Evolutionary conservation across 1,140 invertebrate species (phyloP).

Genomic region (Diplogasteroides magnus): DNA sequence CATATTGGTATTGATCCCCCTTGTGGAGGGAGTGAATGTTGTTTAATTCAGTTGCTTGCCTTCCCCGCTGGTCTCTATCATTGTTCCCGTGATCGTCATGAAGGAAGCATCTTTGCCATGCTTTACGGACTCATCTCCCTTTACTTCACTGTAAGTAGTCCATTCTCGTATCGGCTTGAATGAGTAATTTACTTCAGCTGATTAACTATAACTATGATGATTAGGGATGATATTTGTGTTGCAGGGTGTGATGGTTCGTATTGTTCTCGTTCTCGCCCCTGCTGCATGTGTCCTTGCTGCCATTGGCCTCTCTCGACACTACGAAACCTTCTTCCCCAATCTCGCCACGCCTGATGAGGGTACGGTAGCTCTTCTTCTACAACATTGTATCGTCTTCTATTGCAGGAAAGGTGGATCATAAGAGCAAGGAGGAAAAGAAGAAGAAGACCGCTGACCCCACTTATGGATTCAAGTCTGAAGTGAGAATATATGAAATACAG

Average conservation of each 20-base stretch:
- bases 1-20: slow-evolving; percentile 87
- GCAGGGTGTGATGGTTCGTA: slow-evolving; percentile 84
- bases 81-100: slow-evolving; percentile 92
- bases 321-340: slow-evolving; percentile 61
- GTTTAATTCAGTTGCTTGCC: slow-evolving; percentile 49
- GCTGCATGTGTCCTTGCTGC: slow-evolving; percentile 92
- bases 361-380: no score
- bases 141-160: slow-evolving; percentile 76
- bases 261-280: slow-evolving; percentile 94
- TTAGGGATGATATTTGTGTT: no score
- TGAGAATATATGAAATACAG: background rate
- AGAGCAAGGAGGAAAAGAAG: background rate
- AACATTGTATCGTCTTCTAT: no score
- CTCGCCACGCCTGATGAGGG: background rate
- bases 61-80: slow-evolving; percentile 98
- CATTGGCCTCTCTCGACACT: slow-evolving; percentile 83
- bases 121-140: slow-evolving; percentile 93
- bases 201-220: background rate
- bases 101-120: slow-evolving; percentile 93
- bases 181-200: background rate
- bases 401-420: background rate
- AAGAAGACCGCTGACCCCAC: background rate
- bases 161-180: background rate
- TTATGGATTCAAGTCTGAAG: background rate
- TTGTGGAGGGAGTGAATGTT: slow-evolving; percentile 59